Percentiles rank a stretch among this genome's conserved stretches.
Evolutionary conservation across 1,140 invertebrate species (phyloP).

Genomic region (Sinonovacula constricta): DNA sequence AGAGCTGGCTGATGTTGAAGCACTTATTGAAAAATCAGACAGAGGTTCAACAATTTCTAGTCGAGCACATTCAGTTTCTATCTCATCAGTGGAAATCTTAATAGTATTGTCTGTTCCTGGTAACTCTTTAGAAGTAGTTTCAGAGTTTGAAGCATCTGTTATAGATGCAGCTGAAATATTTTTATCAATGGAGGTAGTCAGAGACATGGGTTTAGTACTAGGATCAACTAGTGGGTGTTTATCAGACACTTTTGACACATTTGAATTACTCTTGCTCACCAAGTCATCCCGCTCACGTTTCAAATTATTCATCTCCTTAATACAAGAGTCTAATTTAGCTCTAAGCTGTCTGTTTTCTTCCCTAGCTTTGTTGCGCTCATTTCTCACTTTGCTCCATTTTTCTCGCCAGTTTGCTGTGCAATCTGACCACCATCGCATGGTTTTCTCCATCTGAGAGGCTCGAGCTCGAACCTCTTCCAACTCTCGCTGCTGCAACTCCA

Average conservation of each 20-base stretch:
- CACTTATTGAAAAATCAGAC: not conserved
- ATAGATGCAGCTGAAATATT: constrained; percentile 16
- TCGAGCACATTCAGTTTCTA: not conserved
- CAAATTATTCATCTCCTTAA: constrained; percentile 87
- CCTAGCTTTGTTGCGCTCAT: constrained; percentile 82
- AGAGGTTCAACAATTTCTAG: no score
- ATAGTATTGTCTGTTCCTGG: not conserved
- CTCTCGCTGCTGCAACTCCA: constrained; percentile 81
- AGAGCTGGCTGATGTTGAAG: not conserved
- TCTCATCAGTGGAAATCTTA: not conserved
- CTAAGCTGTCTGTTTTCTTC: constrained; percentile 91
- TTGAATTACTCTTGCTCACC: constrained; percentile 87
- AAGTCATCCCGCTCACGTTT: constrained; percentile 90
- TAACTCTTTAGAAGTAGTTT: not conserved
- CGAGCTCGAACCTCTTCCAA: constrained; percentile 93
- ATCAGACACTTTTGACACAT: no score
- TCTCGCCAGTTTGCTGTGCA: constrained; percentile 95
- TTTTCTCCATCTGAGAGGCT: constrained; percentile 98
- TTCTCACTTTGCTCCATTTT: constrained; percentile 94
- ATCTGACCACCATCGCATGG: constrained; percentile 98
- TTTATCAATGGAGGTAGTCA: constrained; percentile 17
- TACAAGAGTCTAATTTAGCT: constrained; percentile 86
- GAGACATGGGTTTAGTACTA: not conserved
- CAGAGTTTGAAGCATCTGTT: not conserved
- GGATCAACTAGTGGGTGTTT: no score